Conservation (phyloP, 2,888 invertebrate species). For the Omphaloscelis lunosa region DNA sequence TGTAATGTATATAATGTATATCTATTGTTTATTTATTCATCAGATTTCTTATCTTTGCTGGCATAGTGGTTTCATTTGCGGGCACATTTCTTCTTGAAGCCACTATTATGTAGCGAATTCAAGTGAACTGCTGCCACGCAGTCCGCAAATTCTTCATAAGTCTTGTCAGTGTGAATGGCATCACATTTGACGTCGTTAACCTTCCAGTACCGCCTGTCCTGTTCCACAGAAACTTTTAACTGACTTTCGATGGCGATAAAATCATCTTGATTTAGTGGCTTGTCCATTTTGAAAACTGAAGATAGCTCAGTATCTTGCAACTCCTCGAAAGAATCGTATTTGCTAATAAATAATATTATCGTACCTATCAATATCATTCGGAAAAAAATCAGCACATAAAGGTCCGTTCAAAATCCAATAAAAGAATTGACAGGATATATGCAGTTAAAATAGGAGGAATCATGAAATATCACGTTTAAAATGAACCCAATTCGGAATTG, state of each 20-base stretch:
- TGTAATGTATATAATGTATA: too few species aligned
- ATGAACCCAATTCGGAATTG: too few species aligned
- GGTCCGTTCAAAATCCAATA: too few species aligned
- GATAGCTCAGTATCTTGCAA: background rate
- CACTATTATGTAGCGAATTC: slow-evolving; percentile 91
- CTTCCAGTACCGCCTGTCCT: slow-evolving; percentile 93
- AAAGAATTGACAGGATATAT: too few species aligned
- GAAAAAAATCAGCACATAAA: too few species aligned
- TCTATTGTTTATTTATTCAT: slow-evolving; percentile 64
- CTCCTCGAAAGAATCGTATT: background rate
- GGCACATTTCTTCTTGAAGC: slow-evolving; percentile 80
- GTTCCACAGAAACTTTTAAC: slow-evolving; percentile 91
- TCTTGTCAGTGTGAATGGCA: slow-evolving; percentile 93
- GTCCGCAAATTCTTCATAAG: slow-evolving; percentile 96
- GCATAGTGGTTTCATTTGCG: slow-evolving; percentile 84
- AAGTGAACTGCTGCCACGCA: slow-evolving; percentile 95
- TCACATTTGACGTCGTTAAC: slow-evolving; percentile 95
- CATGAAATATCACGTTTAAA: too few species aligned
- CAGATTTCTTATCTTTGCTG: slow-evolving; percentile 67
- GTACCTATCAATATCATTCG: too few species aligned
- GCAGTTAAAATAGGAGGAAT: too few species aligned
- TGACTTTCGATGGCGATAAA: slow-evolving; percentile 92
- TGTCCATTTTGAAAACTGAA: slow-evolving; percentile 74
- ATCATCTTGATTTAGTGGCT: slow-evolving; percentile 89
- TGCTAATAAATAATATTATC: background rate